Base-by-base conservation (phyloP, 2,797 vertebrate species). In the Propithecus deckenii region DNA sequence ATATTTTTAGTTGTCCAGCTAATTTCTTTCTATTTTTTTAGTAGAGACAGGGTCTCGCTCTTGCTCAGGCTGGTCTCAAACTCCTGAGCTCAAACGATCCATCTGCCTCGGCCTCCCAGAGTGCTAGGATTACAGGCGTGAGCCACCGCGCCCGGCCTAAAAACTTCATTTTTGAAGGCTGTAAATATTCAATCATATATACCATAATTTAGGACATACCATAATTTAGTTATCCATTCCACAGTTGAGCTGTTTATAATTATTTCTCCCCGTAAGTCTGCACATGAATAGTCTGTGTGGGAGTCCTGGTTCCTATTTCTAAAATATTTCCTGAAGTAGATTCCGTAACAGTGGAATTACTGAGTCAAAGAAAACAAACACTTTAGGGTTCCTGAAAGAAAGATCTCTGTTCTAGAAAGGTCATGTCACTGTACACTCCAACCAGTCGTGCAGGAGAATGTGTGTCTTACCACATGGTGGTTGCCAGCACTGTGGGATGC, bases 271-370 rank as follows among this genome's bases (percentile, higher is more conserved):
- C 52, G 18, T 61, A 88, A 65, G 32, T 72, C 43, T 63, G 57
- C 57, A 57, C 88, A 15, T 91, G 22, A 90, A n/a, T 35, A 87
- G 79, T 91, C 35, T 79, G 2, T 65, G 22, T 89, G 65, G n/a
- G 22, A 92, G 81, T 91, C 20, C 5, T 71, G 22, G n/a, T 69
- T 95, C 22, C 46, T 65, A 74, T 84, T 79, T 94, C 92, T 78
- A 72, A 97, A 57, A 52, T 41, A 52, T 85, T 88, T 97, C 76
- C 83, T 87, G 76, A 89, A 92, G 32, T 32, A 78, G 69, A 74
- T 84, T 92, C 12, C 0, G 0, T 46, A 81, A 86, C 11, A 89
- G 61, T 76, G 28, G 86, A 94, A 87, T 89, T 90, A 90, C 43
- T 87, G 43, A 71, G 20, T 79, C 69, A 83, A 71, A 83, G 55